Percentiles rank a stretch among this genome's conserved stretches.
phyloP scores from a whole-genome alignment of 2,113 vertebrate species.

The Morone chrysops region DNA sequence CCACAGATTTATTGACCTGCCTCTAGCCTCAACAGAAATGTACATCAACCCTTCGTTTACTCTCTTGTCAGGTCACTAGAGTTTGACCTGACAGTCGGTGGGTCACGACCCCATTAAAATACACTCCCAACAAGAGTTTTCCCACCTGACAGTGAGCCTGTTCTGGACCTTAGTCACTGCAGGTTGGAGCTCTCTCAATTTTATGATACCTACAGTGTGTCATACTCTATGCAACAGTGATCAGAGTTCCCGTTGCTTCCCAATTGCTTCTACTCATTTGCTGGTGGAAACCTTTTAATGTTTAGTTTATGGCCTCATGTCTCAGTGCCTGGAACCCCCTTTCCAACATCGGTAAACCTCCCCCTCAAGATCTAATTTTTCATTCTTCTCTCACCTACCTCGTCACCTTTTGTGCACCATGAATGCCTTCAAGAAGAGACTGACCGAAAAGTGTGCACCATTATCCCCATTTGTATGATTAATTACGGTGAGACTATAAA shows the following conservation, averaged over 20 bases:
- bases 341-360: background rate
- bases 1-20: conserved; percentile 53
- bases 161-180: background rate
- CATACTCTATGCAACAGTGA: too few species aligned
- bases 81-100: conserved; percentile 35
- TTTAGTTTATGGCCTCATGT: too few species aligned
- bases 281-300: too few species aligned
- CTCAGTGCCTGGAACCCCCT: too few species aligned
- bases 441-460: background rate
- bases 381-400: background rate
- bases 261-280: too few species aligned
- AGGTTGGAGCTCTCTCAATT: background rate
- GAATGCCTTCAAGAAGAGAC: background rate
- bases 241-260: background rate
- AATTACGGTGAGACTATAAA: background rate
- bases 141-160: conserved; percentile 24
- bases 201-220: background rate
- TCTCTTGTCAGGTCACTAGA: conserved; percentile 56
- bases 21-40: conserved; percentile 36
- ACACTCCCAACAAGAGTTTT: conserved; percentile 26
- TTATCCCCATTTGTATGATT: background rate
- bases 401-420: background rate
- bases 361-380: background rate
- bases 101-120: conserved; percentile 59
- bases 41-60: conserved; percentile 25